Evolutionary conservation across 2,113 vertebrate species (phyloP).

Genomic region (Oncorhynchus kisutch): DNA sequence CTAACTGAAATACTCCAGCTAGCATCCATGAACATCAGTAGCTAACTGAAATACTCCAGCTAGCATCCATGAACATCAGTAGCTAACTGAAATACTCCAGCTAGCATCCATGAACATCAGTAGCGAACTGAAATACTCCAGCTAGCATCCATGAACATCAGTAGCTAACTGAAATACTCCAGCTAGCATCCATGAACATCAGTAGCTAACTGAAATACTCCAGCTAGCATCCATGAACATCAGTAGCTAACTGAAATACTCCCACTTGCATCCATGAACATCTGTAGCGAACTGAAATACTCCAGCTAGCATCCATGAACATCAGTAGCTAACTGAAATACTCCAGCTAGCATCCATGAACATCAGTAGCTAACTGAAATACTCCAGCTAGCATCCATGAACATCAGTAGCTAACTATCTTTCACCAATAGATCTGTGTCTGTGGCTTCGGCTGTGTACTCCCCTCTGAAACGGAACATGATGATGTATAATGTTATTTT

Average conservation of each 20-base stretch:
- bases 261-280: too few relatives aligned
- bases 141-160: slow-evolving; percentile 18
- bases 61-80: slow-evolving; percentile 19
- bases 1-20: slow-evolving; percentile 28
- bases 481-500: not conserved
- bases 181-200: slow-evolving; percentile 22
- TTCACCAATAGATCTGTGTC: not conserved
- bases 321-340: slow-evolving; percentile 11
- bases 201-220: slow-evolving; percentile 7
- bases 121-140: slow-evolving; percentile 27
- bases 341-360: slow-evolving; percentile 32
- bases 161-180: slow-evolving; percentile 23
- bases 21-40: slow-evolving; percentile 19
- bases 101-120: slow-evolving; percentile 18
- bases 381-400: too few relatives aligned
- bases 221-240: too few relatives aligned
- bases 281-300: slow-evolving; percentile 12
- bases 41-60: slow-evolving; percentile 28
- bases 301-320: slow-evolving; percentile 32
- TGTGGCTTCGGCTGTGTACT: not conserved
- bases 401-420: slow-evolving; percentile 5
- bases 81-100: slow-evolving; percentile 28
- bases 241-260: too few relatives aligned
- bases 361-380: slow-evolving; percentile 5
- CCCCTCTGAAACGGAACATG: not conserved